Evolutionary conservation across 23 tunicate species (phyloP), one percentile per base, ranked within the genome.

Genomic region (Halocynthia roretzi): DNA sequence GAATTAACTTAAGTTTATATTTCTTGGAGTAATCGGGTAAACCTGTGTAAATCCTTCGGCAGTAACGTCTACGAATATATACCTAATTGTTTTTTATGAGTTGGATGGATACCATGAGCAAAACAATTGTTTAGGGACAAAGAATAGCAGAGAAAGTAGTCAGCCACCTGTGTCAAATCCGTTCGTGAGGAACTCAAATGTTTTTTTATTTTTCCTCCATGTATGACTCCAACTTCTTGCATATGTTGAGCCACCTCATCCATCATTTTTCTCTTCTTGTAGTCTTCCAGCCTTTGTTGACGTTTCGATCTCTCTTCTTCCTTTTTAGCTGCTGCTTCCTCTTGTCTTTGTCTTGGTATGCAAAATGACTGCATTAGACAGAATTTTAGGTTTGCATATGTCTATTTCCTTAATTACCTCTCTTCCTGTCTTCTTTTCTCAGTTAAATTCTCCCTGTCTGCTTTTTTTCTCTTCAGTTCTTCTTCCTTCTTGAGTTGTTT

Each of bases 401-500:
- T n/a, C 72, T 22, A 22, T n/a, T 21, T 68, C 14, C 19, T 5
- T 22, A 0, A 68, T 51, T 51, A 83, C 87, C 87, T 82, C 48
- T 80, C 80, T 55, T 89, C 89, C 49, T 61, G 44, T 71, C 84
- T 89, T 76, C 71, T 84, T 52, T 61, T 71, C 52, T 80, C 89
- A 6, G 75, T 72, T 68, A 84, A 85, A 56, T 53, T 52, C 70
- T 89, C 96, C 50, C 96, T 67, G 53, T 84, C 96, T 71, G 80
- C 81, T 70, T 84, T 87, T 68, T 84, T 84, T 55, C 66, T 75
- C 70, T 86, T 75, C 64, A 61, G 76, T 53, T 84, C 86, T 54
- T 84, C 89, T 70, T 89, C 96, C 62, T 89, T 89, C 75, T 84
- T 84, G 50, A 89, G 50, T 69, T 87, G 75, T 49, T 83, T 70